phyloP scores from a whole-genome alignment of 2,797 vertebrate genomes.

The Limnodromus scolopaceus region DNA sequence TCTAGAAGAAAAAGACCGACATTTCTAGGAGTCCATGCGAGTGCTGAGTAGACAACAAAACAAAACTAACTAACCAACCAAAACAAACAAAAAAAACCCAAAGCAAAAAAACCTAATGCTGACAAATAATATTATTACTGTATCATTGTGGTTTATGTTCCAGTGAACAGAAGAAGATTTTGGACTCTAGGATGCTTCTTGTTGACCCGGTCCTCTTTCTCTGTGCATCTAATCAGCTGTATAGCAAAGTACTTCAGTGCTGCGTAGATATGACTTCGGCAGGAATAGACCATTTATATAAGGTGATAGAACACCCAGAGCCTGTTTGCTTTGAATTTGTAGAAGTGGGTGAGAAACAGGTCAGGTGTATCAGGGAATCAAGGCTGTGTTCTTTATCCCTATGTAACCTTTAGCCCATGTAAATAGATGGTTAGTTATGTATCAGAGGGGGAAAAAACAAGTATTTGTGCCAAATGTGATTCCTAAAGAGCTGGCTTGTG shows the following conservation, averaged over 20 bases:
- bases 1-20: neutral
- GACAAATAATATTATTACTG: neutral
- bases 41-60: neutral
- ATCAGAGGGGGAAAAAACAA: slow-evolving; percentile 57
- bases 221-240: neutral
- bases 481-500: slow-evolving; percentile 12
- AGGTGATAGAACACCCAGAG: neutral
- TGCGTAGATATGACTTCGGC: neutral
- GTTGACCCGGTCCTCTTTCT: neutral
- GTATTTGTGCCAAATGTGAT: slow-evolving; percentile 40
- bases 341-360: neutral
- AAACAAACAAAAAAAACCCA: neutral
- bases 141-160: neutral
- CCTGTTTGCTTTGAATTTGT: neutral
- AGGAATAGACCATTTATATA: neutral
- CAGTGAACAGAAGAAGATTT: neutral
- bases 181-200: neutral
- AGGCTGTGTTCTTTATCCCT: neutral
- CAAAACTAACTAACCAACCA: neutral
- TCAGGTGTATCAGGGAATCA: neutral
- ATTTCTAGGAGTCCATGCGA: neutral
- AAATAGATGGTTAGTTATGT: neutral
- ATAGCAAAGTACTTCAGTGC: neutral
- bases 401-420: slow-evolving; percentile 24
- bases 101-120: neutral